Percentiles rank a stretch among this genome's conserved stretches.
Conservation (phyloP, 2,113 vertebrate species). For the Passer montanus region DNA sequence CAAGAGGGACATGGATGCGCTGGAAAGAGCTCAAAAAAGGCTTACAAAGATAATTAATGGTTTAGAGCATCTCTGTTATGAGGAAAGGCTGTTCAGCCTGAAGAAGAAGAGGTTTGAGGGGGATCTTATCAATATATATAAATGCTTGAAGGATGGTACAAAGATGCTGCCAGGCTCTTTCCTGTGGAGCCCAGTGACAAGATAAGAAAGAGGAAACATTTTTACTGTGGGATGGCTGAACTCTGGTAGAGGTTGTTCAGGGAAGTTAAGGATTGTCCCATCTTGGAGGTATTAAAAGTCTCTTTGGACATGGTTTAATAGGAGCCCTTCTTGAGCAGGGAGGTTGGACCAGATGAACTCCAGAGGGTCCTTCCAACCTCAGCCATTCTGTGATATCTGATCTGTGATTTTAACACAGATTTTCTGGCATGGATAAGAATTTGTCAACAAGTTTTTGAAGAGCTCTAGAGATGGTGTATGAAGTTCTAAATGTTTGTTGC, state of each 20-base stretch:
- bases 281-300: neutral
- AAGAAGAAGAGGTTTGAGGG: neutral
- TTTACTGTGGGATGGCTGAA: neutral
- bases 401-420: neutral
- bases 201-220: neutral
- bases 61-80: neutral
- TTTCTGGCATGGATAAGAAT: neutral
- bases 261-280: neutral
- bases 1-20: neutral
- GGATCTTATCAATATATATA: neutral
- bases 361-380: neutral
- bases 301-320: neutral
- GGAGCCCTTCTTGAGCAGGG: neutral
- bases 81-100: neutral
- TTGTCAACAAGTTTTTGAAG: neutral
- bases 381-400: neutral
- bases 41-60: neutral
- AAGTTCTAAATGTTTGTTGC: neutral
- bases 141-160: neutral
- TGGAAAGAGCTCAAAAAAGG: neutral
- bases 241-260: neutral
- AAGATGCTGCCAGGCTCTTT: neutral
- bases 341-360: neutral
- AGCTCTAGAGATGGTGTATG: neutral
- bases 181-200: neutral